Base-by-base conservation (phyloP, 2,113 vertebrate species). In the Lucifuga dentata region DNA sequence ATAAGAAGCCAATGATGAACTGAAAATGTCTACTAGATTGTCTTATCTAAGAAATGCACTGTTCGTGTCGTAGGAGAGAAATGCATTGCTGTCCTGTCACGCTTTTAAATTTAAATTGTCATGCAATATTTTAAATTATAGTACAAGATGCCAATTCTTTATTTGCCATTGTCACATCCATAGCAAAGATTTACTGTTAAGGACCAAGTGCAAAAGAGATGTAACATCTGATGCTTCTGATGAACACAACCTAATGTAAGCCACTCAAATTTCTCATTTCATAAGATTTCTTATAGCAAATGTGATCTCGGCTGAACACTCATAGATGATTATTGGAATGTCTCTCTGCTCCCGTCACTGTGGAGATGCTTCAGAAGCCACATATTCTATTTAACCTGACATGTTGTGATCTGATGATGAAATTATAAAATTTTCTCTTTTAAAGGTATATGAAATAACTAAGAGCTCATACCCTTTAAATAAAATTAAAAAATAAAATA, bases 171-270 rank as follows among this genome's bases (percentile, higher is more conserved):
- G 24, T 82, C 49, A 68, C 52, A 76, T 66, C 9, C 20, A 50
- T n/a, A 64, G 16, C 62, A 36, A 59, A 73, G 49, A 38, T 41
- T 29, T 38, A 21, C 45, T 45, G 2, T 46, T 23, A 55, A 70
- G 89, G 89, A 92, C 90, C 90, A 90, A 92, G 83, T 81, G 65
- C 68, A 79, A 46, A n/a, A 73, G 35, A 60, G 1, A 62, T 32
- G 49, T 40, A 61, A 72, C 29, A 57, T 68, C 57, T 66, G 38
- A 73, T 80, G 43, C 40, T 40, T 81, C 58, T 60, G 29, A 62
- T 9, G 16, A 78, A 58, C 17, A 49, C 57, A 64, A 48, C 44
- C 36, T 33, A 51, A 45, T 43, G 16, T 19, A 19, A 23, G 33
- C 55, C 21, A 62, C 36, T 23, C 32, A 20, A 23, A 19, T 50